A percentile compares a stretch with the other conserved stretches of the same genome.
phyloP scores from a whole-genome alignment of 1,140 invertebrate species.

The Diorhabda elongata region DNA sequence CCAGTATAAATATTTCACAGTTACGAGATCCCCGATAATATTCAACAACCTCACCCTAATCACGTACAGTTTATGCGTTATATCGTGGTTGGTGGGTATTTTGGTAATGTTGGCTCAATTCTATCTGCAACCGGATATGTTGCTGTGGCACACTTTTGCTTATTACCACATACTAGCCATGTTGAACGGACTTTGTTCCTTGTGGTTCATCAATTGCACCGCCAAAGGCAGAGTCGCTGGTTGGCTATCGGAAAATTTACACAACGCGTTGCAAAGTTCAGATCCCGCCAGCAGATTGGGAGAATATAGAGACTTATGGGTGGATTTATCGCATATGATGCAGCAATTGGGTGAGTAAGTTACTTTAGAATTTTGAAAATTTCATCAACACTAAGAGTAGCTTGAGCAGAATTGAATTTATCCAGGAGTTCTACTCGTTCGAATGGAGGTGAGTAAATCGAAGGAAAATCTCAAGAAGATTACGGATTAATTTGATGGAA shows the following conservation, averaged over 20 bases:
- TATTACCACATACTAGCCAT: conserved; percentile 67
- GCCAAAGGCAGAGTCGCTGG: conserved; percentile 58
- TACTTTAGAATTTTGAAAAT: neutral
- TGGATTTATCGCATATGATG: conserved; percentile 68
- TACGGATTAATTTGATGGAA: no score
- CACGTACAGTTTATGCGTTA: conserved; percentile 58
- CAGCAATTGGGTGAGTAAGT: conserved; percentile 55
- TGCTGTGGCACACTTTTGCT: conserved; percentile 63
- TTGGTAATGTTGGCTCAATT: conserved; percentile 60
- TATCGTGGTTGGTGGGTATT: conserved; percentile 59
- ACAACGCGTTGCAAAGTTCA: conserved; percentile 55
- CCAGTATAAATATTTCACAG: conserved; percentile 59
- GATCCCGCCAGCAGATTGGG: conserved; percentile 58
- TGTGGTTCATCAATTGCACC: conserved; percentile 65
- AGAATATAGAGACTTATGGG: conserved; percentile 63
- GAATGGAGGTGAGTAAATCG: no score
- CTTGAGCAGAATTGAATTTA: no score
- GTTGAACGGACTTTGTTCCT: conserved; percentile 62
- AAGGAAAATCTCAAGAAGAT: no score
- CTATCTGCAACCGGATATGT: conserved; percentile 63
- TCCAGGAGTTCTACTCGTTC: no score
- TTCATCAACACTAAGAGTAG: no score
- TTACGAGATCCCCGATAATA: conserved; percentile 59
- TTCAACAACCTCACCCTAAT: conserved; percentile 58
- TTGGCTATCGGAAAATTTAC: conserved; percentile 56